A percentile compares a stretch with the other conserved stretches of the same genome.
These are phyloP conservation scores for Mystacornis crossleyi DNA, from an alignment of 2,113 vertebrate genomes.

Conservation along the genomic window DNA sequence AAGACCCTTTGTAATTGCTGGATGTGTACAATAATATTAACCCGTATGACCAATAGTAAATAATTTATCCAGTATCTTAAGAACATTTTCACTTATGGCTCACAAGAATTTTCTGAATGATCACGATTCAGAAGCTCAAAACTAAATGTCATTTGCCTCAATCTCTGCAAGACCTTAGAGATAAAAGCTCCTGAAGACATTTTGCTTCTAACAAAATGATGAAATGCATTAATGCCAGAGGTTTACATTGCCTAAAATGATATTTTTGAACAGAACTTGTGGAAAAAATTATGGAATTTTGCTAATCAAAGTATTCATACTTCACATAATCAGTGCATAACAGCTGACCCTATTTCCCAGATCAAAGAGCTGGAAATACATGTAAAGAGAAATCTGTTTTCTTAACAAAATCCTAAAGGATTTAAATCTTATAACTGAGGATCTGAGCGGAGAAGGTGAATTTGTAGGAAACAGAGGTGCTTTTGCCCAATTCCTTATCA, in stretches of 20 bases:
- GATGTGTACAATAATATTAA: background rate
- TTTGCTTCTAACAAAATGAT: background rate
- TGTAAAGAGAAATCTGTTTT: background rate
- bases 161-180: background rate
- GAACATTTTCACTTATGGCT: background rate
- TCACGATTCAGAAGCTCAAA: background rate
- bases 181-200: background rate
- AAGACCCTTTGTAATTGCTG: background rate
- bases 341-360: background rate
- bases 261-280: background rate
- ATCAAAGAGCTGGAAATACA: constrained; percentile 18
- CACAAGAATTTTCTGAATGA: background rate
- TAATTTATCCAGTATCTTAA: background rate
- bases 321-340: background rate
- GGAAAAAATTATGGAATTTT: background rate
- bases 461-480: background rate
- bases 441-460: background rate
- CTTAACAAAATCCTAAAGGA: background rate
- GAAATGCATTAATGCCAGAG: background rate
- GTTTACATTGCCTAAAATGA: background rate
- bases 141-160: background rate
- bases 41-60: background rate
- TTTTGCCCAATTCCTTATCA: background rate
- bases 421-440: background rate
- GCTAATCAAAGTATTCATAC: background rate